Evolutionary conservation across 2,888 invertebrate genomes (phyloP).

Genomic region (Lutraria lutraria): DNA sequence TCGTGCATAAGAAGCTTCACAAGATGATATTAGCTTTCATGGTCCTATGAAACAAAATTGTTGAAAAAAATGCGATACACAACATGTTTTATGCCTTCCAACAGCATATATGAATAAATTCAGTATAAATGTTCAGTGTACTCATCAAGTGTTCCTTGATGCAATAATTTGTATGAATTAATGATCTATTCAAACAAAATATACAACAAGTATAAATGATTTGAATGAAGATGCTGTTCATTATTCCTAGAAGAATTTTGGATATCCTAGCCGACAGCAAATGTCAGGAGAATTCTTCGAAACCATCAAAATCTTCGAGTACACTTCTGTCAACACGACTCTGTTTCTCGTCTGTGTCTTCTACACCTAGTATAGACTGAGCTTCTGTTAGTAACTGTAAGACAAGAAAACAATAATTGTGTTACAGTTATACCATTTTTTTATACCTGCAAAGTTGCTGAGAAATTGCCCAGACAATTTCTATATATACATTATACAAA

Average conservation of each 20-base stretch:
- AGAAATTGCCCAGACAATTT: neutral
- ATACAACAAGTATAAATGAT: neutral
- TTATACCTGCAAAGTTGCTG: no score
- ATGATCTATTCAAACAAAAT: neutral
- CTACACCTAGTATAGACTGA: conserved; percentile 60
- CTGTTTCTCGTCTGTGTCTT: conserved; percentile 56
- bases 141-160: neutral
- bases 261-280: conserved; percentile 29
- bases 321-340: conserved; percentile 53
- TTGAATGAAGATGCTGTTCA: neutral
- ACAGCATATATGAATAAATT: neutral
- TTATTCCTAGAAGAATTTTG: neutral
- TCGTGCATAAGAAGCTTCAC: no score
- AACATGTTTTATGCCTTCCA: neutral
- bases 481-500: no score
- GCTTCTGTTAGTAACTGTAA: conserved; percentile 63
- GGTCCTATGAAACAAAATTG: no score
- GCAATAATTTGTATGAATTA: neutral
- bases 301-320: conserved; percentile 65
- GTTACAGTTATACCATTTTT: no score
- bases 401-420: neutral
- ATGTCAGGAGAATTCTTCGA: conserved; percentile 60
- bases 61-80: neutral
- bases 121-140: neutral
- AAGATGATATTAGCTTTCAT: no score